Percentiles rank a stretch among this genome's conserved stretches.
Evolutionary conservation across 2,888 invertebrate genomes (phyloP).

Genomic region (Drosophila dives): DNA sequence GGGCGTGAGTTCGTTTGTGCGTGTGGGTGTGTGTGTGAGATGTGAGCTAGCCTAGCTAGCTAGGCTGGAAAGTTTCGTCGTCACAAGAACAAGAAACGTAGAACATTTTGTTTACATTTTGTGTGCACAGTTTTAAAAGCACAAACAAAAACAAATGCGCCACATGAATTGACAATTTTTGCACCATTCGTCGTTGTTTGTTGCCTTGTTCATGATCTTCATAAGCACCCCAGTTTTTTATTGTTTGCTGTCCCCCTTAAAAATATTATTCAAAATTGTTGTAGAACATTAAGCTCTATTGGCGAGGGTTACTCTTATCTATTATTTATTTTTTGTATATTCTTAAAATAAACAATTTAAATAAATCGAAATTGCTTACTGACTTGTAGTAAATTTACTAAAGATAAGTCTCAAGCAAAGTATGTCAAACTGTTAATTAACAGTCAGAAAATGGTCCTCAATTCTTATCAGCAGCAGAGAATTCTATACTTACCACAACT

Average conservation of each 20-base stretch:
- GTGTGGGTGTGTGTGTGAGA: slow-evolving; percentile 12
- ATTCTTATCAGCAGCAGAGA: slow-evolving; percentile 6
- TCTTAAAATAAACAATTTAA: not conserved
- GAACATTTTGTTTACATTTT: slow-evolving; percentile 57
- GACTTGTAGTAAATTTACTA: not conserved
- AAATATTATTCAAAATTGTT: slow-evolving; percentile 40
- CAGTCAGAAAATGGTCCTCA: slow-evolving; percentile 6
- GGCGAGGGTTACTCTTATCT: not conserved
- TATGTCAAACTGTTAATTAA: not conserved
- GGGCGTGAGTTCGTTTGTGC: slow-evolving; percentile 39
- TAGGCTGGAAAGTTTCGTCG: slow-evolving; percentile 49
- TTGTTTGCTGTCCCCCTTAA: slow-evolving; percentile 3
- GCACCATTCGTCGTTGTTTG: slow-evolving; percentile 24
- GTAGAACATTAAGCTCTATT: not conserved
- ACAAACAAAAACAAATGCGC: slow-evolving; percentile 20
- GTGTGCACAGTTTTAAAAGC: slow-evolving; percentile 52
- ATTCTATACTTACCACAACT: not conserved
- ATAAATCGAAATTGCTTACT: not conserved
- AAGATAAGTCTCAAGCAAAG: not conserved
- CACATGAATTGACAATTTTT: slow-evolving; percentile 68
- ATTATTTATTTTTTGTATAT: not conserved
- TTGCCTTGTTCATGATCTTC: slow-evolving; percentile 47
- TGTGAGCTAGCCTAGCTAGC: slow-evolving; percentile 17
- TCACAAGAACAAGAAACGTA: slow-evolving; percentile 21
- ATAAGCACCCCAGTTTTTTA: slow-evolving; percentile 38